Evolutionary conservation across 2,888 invertebrate species (phyloP).

Genomic region (Mycalesis mineus): DNA sequence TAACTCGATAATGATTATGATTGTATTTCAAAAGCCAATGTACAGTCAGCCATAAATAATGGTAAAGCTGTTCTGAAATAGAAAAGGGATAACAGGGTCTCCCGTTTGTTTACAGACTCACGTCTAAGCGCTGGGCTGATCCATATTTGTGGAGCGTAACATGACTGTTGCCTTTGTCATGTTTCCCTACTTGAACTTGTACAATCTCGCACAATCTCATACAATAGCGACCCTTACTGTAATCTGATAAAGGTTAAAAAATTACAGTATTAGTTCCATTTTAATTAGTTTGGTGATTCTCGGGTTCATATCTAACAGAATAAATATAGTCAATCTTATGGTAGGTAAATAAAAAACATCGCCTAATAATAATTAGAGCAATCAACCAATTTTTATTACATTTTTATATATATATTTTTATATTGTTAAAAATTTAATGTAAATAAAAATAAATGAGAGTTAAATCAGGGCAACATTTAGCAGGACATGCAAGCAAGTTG

Average conservation of each 20-base stretch:
- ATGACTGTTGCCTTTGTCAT: slow-evolving; percentile 13
- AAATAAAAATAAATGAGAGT: no score
- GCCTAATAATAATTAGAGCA: no score
- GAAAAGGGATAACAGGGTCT: slow-evolving; percentile 7
- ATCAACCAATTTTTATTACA: no score
- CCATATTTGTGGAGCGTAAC: slow-evolving; percentile 10
- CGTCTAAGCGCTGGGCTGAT: slow-evolving; percentile 5
- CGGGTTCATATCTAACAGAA: no score
- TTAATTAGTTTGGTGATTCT: not conserved
- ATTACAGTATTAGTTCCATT: not conserved
- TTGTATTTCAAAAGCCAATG: not conserved
- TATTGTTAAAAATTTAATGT: no score
- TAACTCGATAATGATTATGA: no score
- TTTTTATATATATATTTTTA: no score
- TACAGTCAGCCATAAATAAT: not conserved
- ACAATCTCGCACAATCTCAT: slow-evolving; percentile 4
- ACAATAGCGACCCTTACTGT: slow-evolving; percentile 15
- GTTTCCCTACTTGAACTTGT: slow-evolving; percentile 52
- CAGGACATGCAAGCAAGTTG: no score
- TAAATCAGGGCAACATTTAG: no score
- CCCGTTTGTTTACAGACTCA: slow-evolving; percentile 3
- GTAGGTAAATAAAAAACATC: no score
- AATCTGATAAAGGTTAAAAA: slow-evolving; percentile 18
- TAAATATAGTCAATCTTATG: no score
- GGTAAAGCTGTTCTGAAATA: not conserved